phyloP scores from a whole-genome alignment of 2,797 vertebrate genomes.

The Antrozous pallidus region DNA sequence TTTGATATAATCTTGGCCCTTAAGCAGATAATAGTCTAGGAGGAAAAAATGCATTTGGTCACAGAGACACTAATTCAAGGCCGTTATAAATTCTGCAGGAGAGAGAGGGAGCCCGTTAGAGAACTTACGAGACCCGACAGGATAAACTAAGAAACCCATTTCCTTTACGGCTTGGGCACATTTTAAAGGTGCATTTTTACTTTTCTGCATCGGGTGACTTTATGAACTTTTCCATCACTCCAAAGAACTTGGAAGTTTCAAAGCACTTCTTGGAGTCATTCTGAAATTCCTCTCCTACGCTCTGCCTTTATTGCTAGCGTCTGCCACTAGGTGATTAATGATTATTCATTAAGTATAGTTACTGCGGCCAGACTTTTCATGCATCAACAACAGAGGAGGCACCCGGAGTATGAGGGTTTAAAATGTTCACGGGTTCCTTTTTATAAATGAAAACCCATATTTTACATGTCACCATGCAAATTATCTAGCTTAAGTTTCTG shows the following conservation, averaged over 20 bases:
- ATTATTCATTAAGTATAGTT: constrained; percentile 51
- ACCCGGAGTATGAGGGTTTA: neutral
- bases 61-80: neutral
- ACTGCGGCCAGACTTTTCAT: neutral
- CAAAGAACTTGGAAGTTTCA: neutral
- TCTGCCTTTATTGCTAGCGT: neutral
- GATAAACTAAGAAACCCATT: neutral
- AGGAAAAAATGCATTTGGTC: neutral
- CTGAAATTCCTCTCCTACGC: constrained; percentile 21
- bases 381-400: constrained; percentile 21
- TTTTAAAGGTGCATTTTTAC: constrained; percentile 17
- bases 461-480: neutral
- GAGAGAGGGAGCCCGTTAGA: neutral
- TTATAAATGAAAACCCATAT: neutral
- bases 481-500: neutral
- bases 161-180: neutral
- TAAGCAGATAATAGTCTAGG: neutral
- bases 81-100: neutral
- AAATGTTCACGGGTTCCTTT: neutral
- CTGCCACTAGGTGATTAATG: constrained; percentile 58
- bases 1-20: neutral
- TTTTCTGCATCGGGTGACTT: neutral
- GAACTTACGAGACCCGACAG: neutral
- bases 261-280: neutral
- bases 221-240: constrained; percentile 4